Evolutionary conservation across 2,113 vertebrate genomes (phyloP).

Genomic region (Ageneiosus marmoratus): DNA sequence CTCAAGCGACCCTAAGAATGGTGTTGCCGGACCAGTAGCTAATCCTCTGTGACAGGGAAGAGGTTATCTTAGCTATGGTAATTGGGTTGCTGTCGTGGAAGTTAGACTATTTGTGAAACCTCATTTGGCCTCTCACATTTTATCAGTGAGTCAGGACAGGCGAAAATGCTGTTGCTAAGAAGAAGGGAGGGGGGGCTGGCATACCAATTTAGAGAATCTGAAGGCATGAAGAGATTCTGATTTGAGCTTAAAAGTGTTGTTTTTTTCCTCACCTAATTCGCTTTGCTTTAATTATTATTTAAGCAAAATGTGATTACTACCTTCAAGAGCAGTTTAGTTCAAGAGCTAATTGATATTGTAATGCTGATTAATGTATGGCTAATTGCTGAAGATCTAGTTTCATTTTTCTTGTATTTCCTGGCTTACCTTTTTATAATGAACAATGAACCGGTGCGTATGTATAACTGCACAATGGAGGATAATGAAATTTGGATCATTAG

Average conservation of each 20-base stretch:
- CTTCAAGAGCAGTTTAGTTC: neutral
- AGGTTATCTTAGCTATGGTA: slow-evolving; percentile 70
- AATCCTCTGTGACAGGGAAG: slow-evolving; percentile 70
- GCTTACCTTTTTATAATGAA: neutral
- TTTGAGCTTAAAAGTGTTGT: neutral
- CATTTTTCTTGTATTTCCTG: neutral
- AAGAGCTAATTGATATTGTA: slow-evolving; percentile 1
- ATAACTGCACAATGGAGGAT: slow-evolving; percentile 41
- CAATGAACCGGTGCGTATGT: slow-evolving; percentile 20
- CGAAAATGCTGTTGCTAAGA: slow-evolving; percentile 30
- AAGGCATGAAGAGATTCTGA: neutral
- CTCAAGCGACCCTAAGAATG: slow-evolving; percentile 65
- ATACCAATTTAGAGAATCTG: slow-evolving; percentile 7
- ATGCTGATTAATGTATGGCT: neutral
- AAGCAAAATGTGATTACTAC: neutral
- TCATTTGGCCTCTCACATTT: slow-evolving; percentile 65
- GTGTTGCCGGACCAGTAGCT: slow-evolving; percentile 63
- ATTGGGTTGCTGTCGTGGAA: slow-evolving; percentile 69
- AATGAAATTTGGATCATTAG: slow-evolving; percentile 51
- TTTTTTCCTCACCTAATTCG: neutral
- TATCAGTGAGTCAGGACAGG: slow-evolving; percentile 56
- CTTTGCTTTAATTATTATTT: neutral
- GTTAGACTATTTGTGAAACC: slow-evolving; percentile 72
- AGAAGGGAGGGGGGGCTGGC: slow-evolving; percentile 2
- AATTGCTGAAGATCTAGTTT: neutral